Conservation (phyloP, 1,140 invertebrate genomes). For the Octopus bimaculoides region DNA sequence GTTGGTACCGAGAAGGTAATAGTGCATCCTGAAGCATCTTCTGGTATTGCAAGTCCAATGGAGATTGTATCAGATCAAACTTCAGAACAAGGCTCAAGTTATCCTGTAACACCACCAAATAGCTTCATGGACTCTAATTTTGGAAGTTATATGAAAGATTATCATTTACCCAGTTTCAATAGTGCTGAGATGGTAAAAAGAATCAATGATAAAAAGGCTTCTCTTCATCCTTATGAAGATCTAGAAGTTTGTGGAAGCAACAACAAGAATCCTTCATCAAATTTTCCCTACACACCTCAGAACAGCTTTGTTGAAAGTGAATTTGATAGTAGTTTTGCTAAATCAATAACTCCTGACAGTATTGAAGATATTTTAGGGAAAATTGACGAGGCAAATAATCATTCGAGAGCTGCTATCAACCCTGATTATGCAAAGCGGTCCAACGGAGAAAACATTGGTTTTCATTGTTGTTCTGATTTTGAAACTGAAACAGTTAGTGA, state of each 20-base stretch:
- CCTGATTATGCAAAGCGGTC: conserved; percentile 14
- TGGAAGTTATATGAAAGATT: conserved; percentile 18
- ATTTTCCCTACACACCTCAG: conserved; percentile 42
- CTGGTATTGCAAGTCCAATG: conserved; percentile 16
- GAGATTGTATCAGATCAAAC: conserved; percentile 22
- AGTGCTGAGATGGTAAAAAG: conserved; percentile 50
- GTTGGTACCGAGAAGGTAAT: background rate
- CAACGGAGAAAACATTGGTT: conserved; percentile 11
- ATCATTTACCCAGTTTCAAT: conserved; percentile 50
- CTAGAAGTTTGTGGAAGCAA: conserved; percentile 9
- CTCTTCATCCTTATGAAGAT: conserved; percentile 24
- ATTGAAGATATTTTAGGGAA: conserved; percentile 14
- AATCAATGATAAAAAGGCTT: conserved; percentile 42
- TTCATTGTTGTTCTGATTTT: conserved; percentile 8
- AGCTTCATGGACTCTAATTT: conserved; percentile 41
- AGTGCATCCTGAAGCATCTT: background rate
- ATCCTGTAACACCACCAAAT: conserved; percentile 47
- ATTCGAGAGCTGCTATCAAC: background rate
- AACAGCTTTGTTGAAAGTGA: conserved; percentile 36
- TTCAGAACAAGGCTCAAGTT: conserved; percentile 35
- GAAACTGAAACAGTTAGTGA: conserved; percentile 13
- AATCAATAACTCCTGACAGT: conserved; percentile 5
- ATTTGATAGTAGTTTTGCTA: conserved; percentile 11
- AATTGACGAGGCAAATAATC: background rate
- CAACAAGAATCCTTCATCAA: conserved; percentile 12